Conservation (phyloP, 2,113 vertebrate species). For the Rutilus rutilus region DNA sequence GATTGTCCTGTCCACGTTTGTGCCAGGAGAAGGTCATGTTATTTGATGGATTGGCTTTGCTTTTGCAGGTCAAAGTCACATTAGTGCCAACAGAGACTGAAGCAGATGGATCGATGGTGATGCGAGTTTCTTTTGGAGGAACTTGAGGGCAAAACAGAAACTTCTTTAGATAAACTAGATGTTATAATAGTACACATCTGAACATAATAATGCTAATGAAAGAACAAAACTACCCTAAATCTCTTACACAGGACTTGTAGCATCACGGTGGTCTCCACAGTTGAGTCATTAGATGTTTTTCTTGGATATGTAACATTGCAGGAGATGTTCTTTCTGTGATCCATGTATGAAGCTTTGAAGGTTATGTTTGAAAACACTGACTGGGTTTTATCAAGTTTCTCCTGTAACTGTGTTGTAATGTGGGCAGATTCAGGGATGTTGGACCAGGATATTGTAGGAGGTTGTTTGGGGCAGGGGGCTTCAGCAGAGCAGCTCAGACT, state of each 20-base stretch:
- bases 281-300: not conserved
- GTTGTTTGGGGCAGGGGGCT: slow-evolving; percentile 17
- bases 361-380: not conserved
- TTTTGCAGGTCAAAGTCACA: slow-evolving; percentile 29
- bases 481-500: slow-evolving; percentile 26
- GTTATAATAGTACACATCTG: not conserved
- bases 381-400: slow-evolving; percentile 1
- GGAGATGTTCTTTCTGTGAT: not conserved
- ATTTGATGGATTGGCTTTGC: slow-evolving; percentile 15
- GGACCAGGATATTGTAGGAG: slow-evolving; percentile 23
- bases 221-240: not conserved
- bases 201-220: not conserved
- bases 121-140: slow-evolving; percentile 9
- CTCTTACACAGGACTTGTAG: not conserved
- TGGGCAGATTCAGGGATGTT: not conserved
- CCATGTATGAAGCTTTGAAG: slow-evolving; percentile 9
- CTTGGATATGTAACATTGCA: slow-evolving; percentile 6
- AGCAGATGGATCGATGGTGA: not conserved
- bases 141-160: not conserved
- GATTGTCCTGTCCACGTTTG: not conserved
- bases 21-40: not conserved
- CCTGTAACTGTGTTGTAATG: slow-evolving; percentile 18
- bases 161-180: not conserved
- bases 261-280: not conserved
- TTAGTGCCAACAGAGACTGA: not conserved